These are phyloP conservation scores for Phaethornis superciliosus DNA, from an alignment of 2,113 vertebrate species.

Conservation along the genomic window DNA sequence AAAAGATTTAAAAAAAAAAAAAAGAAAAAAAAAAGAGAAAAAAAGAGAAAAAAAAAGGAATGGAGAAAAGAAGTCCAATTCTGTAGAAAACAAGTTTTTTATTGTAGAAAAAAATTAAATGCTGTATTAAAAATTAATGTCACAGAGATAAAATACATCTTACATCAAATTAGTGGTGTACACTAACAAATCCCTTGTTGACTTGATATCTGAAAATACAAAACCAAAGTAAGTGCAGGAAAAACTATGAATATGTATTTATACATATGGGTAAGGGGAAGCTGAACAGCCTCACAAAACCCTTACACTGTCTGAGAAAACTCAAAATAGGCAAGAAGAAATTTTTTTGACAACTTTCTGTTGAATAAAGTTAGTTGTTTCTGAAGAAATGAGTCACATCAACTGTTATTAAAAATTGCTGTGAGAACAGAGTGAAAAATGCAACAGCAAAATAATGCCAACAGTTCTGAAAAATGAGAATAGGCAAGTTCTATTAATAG, in stretches of 20 bases:
- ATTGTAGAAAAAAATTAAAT: not conserved
- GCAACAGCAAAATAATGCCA: not conserved
- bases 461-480: conserved; percentile 3
- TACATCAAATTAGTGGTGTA: not conserved
- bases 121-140: not conserved
- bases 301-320: not conserved
- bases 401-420: not conserved
- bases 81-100: not conserved
- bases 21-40: no score
- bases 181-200: not conserved
- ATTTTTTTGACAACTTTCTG: not conserved
- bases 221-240: not conserved
- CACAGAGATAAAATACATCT: not conserved
- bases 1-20: no score
- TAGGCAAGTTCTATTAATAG: not conserved
- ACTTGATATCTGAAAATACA: not conserved
- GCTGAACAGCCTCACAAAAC: not conserved
- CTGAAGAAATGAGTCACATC: not conserved
- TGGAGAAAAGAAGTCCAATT: not conserved
- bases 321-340: not conserved
- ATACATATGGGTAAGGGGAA: not conserved
- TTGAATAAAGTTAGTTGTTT: conserved; percentile 18
- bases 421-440: not conserved
- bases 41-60: not conserved
- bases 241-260: not conserved